phyloP scores from a whole-genome alignment of 2,113 vertebrate genomes.

The Monopterus albus region DNA sequence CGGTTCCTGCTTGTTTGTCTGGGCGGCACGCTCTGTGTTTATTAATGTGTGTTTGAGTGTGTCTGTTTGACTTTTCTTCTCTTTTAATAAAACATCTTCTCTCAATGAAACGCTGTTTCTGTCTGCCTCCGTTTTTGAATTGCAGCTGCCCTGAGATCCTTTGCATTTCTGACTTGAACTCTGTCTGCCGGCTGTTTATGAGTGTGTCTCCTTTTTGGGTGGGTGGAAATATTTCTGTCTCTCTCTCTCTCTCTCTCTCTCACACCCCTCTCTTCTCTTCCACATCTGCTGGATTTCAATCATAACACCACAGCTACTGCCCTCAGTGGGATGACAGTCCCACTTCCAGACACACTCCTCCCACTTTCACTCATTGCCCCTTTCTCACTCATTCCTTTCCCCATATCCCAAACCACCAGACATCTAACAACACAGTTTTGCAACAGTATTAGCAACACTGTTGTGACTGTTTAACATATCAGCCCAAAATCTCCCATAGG shows the following conservation, averaged over 20 bases:
- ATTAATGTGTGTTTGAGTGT: constrained; percentile 47
- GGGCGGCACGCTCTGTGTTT: constrained; percentile 46
- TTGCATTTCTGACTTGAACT: constrained; percentile 77
- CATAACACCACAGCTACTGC: constrained; percentile 79
- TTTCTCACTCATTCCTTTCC: constrained; percentile 54
- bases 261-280: constrained; percentile 65
- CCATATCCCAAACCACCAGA: constrained; percentile 61
- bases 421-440: constrained; percentile 63
- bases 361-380: constrained; percentile 60
- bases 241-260: constrained; percentile 67
- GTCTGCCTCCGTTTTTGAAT: constrained; percentile 61
- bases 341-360: constrained; percentile 73
- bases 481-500: no score
- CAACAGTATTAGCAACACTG: no score
- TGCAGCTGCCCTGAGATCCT: constrained; percentile 73
- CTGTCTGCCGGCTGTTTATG: constrained; percentile 80
- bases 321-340: constrained; percentile 74
- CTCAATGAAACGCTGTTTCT: constrained; percentile 69
- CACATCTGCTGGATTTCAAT: constrained; percentile 78
- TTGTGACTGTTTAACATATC: no score
- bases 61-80: constrained; percentile 52
- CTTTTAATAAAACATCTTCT: constrained; percentile 70
- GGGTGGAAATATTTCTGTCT: constrained; percentile 82
- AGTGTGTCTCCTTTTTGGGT: constrained; percentile 81
- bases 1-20: constrained; percentile 39